Base-by-base conservation (phyloP, 2,888 invertebrate genomes). In the Odontothrips loti region DNA sequence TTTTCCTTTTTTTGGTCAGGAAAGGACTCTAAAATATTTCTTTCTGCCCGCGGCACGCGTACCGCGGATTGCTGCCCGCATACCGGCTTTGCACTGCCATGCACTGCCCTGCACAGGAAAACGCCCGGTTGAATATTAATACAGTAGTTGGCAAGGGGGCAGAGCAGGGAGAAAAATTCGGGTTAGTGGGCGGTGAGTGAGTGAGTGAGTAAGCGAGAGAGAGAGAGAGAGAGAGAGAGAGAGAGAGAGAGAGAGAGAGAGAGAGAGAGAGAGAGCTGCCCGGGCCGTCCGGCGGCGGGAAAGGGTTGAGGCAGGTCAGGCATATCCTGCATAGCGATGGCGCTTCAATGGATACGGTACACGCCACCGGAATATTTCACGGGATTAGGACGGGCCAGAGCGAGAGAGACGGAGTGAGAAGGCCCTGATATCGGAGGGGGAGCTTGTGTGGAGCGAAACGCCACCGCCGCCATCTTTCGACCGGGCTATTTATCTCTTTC, bases 341-440 rank as follows among this genome's bases (percentile, higher is more conserved):
- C n/a, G 34, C 34, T 43, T 27, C 68, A 75, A 75, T 75, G 68
- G 23, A 75, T 75, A 75, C 23, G 68, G 68, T 27, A 27, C 68
- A 75, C 68, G 68, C 68, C 27, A 75, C 23, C 68, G 68, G 27
- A 75, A 75, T 75, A 75, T 27, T 75, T 75, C 27, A 27, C 27
- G 12, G 68, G 68, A 75, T 75, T 75, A 75, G 23, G 68, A 27
- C 27, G 68, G 68, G 68, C 23, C 8, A 23, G 68, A 11, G 68
- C 0, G 68, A 1, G 68, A 11, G 23, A 23, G 23, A 9, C n/a
- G n/a, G 15, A 1, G 51, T 8, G 58, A 20, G 51, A 51, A 51
- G 51, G 3, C 51, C 3, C 6, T 12, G 51, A 20, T 20, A 51
- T 12, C 51, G 58, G 58, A 0, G 15, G 58, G 58, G 58, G 20